phyloP scores from a whole-genome alignment of 2,113 vertebrate species.

The Lamprotornis superbus region DNA sequence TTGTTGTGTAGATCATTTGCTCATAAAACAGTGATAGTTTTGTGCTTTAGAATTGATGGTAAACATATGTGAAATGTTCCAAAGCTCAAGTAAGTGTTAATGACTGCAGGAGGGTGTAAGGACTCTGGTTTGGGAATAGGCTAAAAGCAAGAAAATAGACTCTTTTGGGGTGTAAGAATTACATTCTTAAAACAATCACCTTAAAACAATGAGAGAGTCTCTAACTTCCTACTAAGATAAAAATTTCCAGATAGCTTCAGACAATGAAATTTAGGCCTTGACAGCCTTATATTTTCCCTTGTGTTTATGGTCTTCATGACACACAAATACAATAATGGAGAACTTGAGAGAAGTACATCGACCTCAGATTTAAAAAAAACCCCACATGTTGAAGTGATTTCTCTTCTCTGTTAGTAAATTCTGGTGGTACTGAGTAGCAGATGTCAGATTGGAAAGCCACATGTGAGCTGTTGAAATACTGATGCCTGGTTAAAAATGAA shows the following conservation, averaged over 20 bases:
- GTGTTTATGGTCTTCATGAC: neutral
- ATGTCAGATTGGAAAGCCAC: neutral
- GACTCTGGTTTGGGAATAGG: neutral
- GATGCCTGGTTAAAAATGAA: neutral
- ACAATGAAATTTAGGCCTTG: neutral
- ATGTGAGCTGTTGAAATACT: neutral
- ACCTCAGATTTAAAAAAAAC: neutral
- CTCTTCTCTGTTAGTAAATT: neutral
- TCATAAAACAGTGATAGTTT: neutral
- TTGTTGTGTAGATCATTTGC: neutral
- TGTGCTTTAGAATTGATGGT: neutral
- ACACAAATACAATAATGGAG: neutral
- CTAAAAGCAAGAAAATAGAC: neutral
- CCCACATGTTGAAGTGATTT: neutral
- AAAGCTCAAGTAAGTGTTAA: neutral
- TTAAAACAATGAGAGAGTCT: neutral
- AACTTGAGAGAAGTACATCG: neutral
- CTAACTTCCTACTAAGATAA: neutral
- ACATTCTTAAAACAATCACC: neutral
- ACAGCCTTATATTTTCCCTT: neutral
- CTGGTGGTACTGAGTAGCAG: neutral
- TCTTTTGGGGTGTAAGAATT: neutral
- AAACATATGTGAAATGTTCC: neutral
- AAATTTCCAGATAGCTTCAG: neutral
- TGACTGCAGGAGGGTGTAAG: neutral